Evolutionary conservation across 2,797 vertebrate genomes (phyloP).

Genomic region (Sebastes jordani): DNA sequence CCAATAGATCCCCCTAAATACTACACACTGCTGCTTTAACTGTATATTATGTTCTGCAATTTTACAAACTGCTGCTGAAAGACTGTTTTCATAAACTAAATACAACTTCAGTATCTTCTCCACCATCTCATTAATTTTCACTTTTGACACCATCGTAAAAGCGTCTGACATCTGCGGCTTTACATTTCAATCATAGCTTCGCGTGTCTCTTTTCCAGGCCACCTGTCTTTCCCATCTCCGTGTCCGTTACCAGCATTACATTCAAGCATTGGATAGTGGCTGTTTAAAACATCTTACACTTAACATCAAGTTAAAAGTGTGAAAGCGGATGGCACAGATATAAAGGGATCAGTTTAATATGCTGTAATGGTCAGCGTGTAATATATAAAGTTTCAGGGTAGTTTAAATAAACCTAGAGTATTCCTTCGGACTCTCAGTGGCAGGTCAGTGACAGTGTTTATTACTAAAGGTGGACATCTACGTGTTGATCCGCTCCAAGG

Average conservation of each 20-base stretch:
- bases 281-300: slow-evolving; percentile 32
- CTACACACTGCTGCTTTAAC: neutral
- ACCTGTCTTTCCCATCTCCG: slow-evolving; percentile 67
- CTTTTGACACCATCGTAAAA: slow-evolving; percentile 58
- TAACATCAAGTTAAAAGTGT: slow-evolving; percentile 24
- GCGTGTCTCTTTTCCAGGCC: slow-evolving; percentile 56
- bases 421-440: slow-evolving; percentile 56
- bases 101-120: slow-evolving; percentile 2
- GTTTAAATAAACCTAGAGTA: slow-evolving; percentile 36
- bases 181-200: slow-evolving; percentile 56
- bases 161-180: slow-evolving; percentile 46
- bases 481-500: slow-evolving; percentile 71
- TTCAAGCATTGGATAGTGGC: neutral
- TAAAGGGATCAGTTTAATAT: slow-evolving; percentile 21
- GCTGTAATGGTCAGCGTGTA: slow-evolving; percentile 21
- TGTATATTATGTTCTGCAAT: neutral
- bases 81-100: neutral
- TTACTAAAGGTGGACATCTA: slow-evolving; percentile 69
- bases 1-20: no score
- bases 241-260: slow-evolving; percentile 51
- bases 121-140: slow-evolving; percentile 26
- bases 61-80: neutral
- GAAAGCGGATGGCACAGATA: slow-evolving; percentile 18
- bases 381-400: slow-evolving; percentile 27
- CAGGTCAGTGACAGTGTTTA: slow-evolving; percentile 69